Base-by-base conservation (phyloP, 2,113 vertebrate species). In the Gopherus evgoodei region DNA sequence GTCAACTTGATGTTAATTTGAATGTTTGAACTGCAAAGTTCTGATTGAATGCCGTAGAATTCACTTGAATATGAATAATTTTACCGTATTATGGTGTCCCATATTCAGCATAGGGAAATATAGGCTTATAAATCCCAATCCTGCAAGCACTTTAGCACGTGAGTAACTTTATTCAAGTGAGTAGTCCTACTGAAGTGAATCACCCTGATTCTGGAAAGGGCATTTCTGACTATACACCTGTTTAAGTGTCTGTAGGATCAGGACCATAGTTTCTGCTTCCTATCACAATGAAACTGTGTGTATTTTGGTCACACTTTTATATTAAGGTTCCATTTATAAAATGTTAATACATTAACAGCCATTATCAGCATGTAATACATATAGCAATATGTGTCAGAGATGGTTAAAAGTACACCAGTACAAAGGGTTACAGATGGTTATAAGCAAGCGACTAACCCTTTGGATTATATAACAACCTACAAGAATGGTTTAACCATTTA, bases 101-200 rank as follows among this genome's bases (percentile, higher is more conserved):
- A 21, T 54, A 54, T 54, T 54, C 53, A 54, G 21, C 21, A 54
- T 16, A 54, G 21, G 53, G 53, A 54, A 54, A 54, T 54, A 54
- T 54, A 21, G 89, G 31, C 54, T 65, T 88, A 6, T 25, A 93
- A 47, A 29, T 21, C 16, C 59, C 47, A 11, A 38, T 95, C 31
- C 65, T 88, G 81, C 50, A 85, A 95, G 88, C 53, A 87, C 12
- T 91, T 92, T 3, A 42, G 31, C 5, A 79, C 59, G 83, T 5
- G 38, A 83, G 88, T 93, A 94, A 72, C 22, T 47, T 14, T 72
- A 86, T 78, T 92, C 50, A 95, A 95, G 86, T 57, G 7, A 91
- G 38, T 81, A 83, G 35, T 83, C 95, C 14, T 56, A 93, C 57
- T 65, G 38, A 89, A 62, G n/a, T 53, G 90, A 91, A 90, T 47